phyloP scores from a whole-genome alignment of 2,888 invertebrate species.

The Selenia dentaria region DNA sequence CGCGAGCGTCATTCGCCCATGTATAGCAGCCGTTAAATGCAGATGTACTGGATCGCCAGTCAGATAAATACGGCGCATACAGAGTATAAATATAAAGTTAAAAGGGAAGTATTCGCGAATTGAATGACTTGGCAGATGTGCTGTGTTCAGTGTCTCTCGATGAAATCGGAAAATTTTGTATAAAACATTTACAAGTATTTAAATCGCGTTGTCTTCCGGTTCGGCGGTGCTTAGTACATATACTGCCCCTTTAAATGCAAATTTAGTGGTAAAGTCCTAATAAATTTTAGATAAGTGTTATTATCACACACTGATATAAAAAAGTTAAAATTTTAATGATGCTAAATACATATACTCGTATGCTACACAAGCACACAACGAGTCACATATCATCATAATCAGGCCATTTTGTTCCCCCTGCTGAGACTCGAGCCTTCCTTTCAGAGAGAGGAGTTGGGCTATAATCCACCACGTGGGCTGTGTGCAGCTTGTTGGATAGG shows the following conservation, averaged over 20 bases:
- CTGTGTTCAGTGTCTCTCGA: constrained; percentile 30
- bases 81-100: constrained; percentile 38
- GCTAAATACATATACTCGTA: no score
- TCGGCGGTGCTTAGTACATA: constrained; percentile 4
- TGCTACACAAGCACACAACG: no score
- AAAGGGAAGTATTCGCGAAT: constrained; percentile 46
- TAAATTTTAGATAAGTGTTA: no score
- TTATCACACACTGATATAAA: no score
- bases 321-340: no score
- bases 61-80: constrained; percentile 54
- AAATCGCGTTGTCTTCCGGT: constrained; percentile 26
- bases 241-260: constrained; percentile 14
- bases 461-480: no score
- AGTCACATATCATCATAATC: no score
- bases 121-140: constrained; percentile 44
- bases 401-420: no score
- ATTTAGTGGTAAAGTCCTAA: not conserved
- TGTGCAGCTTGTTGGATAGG: no score
- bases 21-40: constrained; percentile 64
- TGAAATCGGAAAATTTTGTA: constrained; percentile 32
- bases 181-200: constrained; percentile 29
- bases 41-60: constrained; percentile 60
- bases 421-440: no score
- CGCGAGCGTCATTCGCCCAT: constrained; percentile 8
- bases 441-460: no score